A percentile compares a stretch with the other conserved stretches of the same genome.
Evolutionary conservation across 2,888 invertebrate species (phyloP).

Genomic region (Dorcus hopei): DNA sequence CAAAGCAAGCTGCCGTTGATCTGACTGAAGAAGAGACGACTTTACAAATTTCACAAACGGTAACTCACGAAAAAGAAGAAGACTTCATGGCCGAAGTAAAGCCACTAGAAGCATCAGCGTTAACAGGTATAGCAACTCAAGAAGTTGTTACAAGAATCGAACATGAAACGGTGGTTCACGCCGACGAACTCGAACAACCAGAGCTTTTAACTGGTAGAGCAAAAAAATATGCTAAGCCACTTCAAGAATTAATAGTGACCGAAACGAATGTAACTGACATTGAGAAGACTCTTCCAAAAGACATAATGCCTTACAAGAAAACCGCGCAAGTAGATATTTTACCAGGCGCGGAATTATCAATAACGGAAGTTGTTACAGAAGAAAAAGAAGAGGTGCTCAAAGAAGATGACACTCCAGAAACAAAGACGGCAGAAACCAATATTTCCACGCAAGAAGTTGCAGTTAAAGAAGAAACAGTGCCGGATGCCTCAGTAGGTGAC

Average conservation of each 20-base stretch:
- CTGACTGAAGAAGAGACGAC: conserved; percentile 41
- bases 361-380: conserved; percentile 57
- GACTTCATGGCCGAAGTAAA: conserved; percentile 42
- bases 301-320: conserved; percentile 55
- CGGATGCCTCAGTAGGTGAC: conserved; percentile 50
- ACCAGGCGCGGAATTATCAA: conserved; percentile 59
- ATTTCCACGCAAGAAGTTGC: conserved; percentile 54
- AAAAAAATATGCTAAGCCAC: conserved; percentile 50
- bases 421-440: conserved; percentile 54
- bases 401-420: conserved; percentile 43
- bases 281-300: conserved; percentile 48
- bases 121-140: conserved; percentile 47
- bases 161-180: conserved; percentile 48
- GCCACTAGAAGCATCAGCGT: conserved; percentile 46
- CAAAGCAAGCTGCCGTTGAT: conserved; percentile 42
- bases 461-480: conserved; percentile 50
- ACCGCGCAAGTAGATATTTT: conserved; percentile 55
- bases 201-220: conserved; percentile 49
- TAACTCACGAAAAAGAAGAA: conserved; percentile 50
- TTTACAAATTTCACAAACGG: conserved; percentile 47
- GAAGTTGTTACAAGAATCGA: conserved; percentile 51
- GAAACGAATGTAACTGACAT: conserved; percentile 57
- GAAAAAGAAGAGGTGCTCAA: conserved; percentile 54
- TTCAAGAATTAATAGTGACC: conserved; percentile 54
- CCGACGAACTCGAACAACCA: conserved; percentile 49